phyloP scores from a whole-genome alignment of 1,140 invertebrate genomes.

The Lordiphosa mommai region DNA sequence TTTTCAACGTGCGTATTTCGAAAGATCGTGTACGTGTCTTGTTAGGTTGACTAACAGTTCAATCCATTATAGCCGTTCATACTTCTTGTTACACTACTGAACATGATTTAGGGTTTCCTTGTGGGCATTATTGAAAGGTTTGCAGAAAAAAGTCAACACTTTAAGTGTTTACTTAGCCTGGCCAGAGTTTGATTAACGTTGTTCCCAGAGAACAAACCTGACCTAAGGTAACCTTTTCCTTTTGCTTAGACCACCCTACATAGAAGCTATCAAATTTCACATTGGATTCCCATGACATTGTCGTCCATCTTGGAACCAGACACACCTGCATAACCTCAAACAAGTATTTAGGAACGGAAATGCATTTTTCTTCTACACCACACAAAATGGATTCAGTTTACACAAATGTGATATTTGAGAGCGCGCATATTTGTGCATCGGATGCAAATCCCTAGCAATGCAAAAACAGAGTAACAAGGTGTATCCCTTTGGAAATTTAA shows the following conservation, averaged over 20 bases:
- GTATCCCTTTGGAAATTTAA: slow-evolving; percentile 55
- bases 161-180: neutral
- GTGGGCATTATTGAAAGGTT: no score
- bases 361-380: slow-evolving; percentile 54
- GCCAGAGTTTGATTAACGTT: no score
- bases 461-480: slow-evolving; percentile 38
- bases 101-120: no score
- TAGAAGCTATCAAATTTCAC: neutral
- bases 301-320: slow-evolving; percentile 6
- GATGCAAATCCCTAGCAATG: slow-evolving; percentile 66
- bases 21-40: no score
- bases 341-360: slow-evolving; percentile 35
- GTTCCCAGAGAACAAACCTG: no score
- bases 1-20: no score
- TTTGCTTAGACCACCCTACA: neutral
- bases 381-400: slow-evolving; percentile 54
- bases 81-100: no score
- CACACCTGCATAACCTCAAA: slow-evolving; percentile 32
- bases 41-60: no score
- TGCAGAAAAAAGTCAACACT: neutral
- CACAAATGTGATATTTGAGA: slow-evolving; percentile 44
- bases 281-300: slow-evolving; percentile 1
- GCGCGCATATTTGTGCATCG: slow-evolving; percentile 9
- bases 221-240: slow-evolving; percentile 2
- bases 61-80: no score